Conservation (phyloP, 2,113 vertebrate species). For the Erythrolamprus reginae region DNA sequence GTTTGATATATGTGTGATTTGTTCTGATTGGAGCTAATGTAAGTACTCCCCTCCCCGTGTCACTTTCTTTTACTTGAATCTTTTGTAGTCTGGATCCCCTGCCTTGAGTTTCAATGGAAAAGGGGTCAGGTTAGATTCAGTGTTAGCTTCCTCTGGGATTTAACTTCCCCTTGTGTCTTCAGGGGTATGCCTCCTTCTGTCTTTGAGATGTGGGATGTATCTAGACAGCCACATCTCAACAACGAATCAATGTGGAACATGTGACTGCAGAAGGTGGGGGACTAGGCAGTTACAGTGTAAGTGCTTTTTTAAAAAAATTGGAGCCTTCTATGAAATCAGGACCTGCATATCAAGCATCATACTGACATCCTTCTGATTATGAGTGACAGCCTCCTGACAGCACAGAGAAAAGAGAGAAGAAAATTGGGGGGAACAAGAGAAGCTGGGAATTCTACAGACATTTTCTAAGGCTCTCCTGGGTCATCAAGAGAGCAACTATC, state of each 20-base stretch:
- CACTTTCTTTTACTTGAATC: background rate
- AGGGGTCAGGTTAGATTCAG: background rate
- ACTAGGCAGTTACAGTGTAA: background rate
- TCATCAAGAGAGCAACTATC: background rate
- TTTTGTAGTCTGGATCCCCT: background rate
- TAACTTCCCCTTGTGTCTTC: background rate
- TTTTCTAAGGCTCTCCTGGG: background rate
- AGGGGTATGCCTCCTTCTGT: background rate
- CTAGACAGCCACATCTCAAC: background rate
- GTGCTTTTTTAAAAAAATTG: background rate
- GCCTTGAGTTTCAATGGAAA: background rate
- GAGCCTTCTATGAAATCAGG: too few species aligned
- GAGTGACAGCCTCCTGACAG: background rate
- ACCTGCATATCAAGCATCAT: background rate
- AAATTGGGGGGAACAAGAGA: background rate
- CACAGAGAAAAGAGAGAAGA: background rate
- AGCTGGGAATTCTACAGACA: background rate
- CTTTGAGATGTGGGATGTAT: background rate
- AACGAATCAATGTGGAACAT: background rate
- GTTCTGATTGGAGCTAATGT: background rate
- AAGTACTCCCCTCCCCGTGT: too few species aligned
- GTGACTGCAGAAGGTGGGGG: too few species aligned
- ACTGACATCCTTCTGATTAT: background rate
- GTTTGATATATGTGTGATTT: background rate
- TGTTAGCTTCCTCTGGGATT: background rate